phyloP scores from a whole-genome alignment of 2,888 invertebrate species.

The Tridacna crocea region DNA sequence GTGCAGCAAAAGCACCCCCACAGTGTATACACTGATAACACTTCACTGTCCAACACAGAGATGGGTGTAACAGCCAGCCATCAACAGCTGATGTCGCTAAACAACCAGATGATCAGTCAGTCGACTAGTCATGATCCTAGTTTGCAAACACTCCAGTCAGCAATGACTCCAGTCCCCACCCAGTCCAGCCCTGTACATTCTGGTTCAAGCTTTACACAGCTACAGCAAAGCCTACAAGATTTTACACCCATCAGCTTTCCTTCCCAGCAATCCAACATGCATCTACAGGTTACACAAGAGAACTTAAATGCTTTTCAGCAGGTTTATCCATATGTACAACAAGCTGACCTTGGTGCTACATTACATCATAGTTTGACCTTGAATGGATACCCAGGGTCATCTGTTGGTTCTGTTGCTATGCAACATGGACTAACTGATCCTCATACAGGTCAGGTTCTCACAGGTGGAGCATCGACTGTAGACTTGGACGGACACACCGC shows the following conservation, averaged over 20 bases:
- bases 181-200: constrained; percentile 51
- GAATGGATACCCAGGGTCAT: constrained; percentile 3
- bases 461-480: neutral
- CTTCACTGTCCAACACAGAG: constrained; percentile 25
- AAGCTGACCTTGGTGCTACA: constrained; percentile 28
- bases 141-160: constrained; percentile 31
- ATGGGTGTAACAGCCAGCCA: constrained; percentile 43
- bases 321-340: constrained; percentile 41
- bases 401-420: constrained; percentile 1
- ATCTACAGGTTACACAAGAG: constrained; percentile 47
- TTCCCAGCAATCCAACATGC: constrained; percentile 35
- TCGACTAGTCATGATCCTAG: constrained; percentile 31
- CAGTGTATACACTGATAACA: neutral
- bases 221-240: constrained; percentile 55
- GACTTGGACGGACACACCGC: constrained; percentile 38
- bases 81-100: constrained; percentile 54
- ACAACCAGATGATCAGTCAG: constrained; percentile 44
- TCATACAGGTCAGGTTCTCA: neutral
- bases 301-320: constrained; percentile 51
- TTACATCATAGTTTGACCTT: constrained; percentile 2
- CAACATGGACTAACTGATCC: neutral
- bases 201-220: constrained; percentile 32
- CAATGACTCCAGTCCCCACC: constrained; percentile 43
- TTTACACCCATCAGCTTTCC: constrained; percentile 54
- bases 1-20: neutral